phyloP scores from a whole-genome alignment of 2,888 invertebrate species.

The Brenthis hecate region DNA sequence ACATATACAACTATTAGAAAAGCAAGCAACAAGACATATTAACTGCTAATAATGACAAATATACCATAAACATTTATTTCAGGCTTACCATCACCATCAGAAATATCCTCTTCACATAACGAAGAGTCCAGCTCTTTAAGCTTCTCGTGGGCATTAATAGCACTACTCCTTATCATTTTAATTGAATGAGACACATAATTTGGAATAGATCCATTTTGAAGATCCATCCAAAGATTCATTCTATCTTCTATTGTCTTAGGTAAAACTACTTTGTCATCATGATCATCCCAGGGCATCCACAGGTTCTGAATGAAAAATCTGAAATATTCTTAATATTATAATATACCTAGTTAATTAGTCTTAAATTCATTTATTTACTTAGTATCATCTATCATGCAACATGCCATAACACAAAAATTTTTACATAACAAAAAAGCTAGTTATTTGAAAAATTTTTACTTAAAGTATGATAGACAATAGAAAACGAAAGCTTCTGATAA shows the following conservation, averaged over 20 bases:
- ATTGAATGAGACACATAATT: conserved; percentile 62
- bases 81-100: conserved; percentile 69
- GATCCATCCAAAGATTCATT: conserved; percentile 72
- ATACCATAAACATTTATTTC: neutral
- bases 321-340: conserved; percentile 17
- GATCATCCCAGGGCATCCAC: conserved; percentile 87
- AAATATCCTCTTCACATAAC: conserved; percentile 65
- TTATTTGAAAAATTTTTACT: too few relatives aligned
- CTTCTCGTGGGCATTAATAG: conserved; percentile 69
- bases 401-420: too few relatives aligned
- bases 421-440: too few relatives aligned
- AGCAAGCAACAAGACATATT: too few relatives aligned
- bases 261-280: conserved; percentile 82
- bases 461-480: too few relatives aligned
- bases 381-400: too few relatives aligned
- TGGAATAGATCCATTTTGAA: conserved; percentile 69
- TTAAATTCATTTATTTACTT: neutral
- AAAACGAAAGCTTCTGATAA: too few relatives aligned
- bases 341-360: too few relatives aligned
- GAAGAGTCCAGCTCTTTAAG: conserved; percentile 68
- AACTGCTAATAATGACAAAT: neutral
- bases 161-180: conserved; percentile 63
- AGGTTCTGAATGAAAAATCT: conserved; percentile 85
- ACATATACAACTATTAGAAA: too few relatives aligned
- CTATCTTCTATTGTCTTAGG: conserved; percentile 75